Percentiles rank a stretch among this genome's conserved stretches.
These are phyloP conservation scores for Castor canadensis DNA, from an alignment of 2,113 vertebrate genomes.

Conservation along the genomic window DNA sequence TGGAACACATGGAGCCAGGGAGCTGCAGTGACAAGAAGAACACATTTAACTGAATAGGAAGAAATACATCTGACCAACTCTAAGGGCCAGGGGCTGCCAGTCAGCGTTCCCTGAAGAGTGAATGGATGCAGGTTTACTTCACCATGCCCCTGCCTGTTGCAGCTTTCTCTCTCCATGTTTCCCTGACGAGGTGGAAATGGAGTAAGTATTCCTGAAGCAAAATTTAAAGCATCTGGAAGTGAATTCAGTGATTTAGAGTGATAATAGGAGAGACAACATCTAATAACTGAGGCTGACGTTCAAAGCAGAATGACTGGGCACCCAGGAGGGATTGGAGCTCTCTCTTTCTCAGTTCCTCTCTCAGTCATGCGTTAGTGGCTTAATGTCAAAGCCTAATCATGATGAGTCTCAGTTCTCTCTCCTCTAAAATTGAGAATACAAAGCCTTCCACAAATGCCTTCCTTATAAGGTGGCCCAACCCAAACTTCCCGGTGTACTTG, in stretches of 20 bases:
- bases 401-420: background rate
- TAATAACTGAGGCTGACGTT: background rate
- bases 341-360: background rate
- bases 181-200: background rate
- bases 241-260: background rate
- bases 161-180: background rate
- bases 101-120: background rate
- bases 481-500: background rate
- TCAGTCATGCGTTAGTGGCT: background rate
- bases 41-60: too few relatives aligned
- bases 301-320: background rate
- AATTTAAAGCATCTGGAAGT: conserved; percentile 1
- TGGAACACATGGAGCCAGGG: background rate
- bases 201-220: background rate
- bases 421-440: background rate
- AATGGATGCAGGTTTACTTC: background rate
- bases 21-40: background rate
- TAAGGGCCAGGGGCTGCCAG: background rate
- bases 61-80: background rate
- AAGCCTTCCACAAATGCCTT: background rate
- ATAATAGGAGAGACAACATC: background rate
- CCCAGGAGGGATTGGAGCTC: background rate
- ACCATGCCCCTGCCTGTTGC: background rate
- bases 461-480: background rate
- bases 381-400: background rate